Percentiles rank a stretch among this genome's conserved stretches.
These are phyloP conservation scores for Mechanitis mazaeus DNA, from an alignment of 2,888 invertebrate species.

Conservation along the genomic window DNA sequence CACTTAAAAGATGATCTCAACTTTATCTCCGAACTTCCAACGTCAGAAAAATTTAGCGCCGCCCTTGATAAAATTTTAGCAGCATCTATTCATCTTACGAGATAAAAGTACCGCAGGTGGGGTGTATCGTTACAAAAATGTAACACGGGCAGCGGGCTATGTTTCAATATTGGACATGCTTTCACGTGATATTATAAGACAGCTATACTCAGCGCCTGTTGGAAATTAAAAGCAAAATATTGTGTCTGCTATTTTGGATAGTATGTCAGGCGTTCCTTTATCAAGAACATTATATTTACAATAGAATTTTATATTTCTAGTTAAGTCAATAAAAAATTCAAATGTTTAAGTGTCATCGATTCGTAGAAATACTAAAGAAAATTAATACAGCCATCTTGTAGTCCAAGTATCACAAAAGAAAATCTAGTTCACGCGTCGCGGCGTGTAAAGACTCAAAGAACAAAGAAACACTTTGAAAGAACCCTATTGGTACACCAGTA, in stretches of 20 bases:
- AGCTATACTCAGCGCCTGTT: constrained; percentile 1
- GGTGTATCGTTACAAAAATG: constrained; percentile 17
- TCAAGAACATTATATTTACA: background rate
- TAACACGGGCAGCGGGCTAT: constrained; percentile 11
- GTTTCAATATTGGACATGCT: constrained; percentile 17
- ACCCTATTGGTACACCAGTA: background rate
- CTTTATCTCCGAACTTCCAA: constrained; percentile 2
- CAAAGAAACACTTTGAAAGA: constrained; percentile 2
- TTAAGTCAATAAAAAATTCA: background rate
- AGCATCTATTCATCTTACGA: constrained; percentile 14
- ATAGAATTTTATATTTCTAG: background rate
- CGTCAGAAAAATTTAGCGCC: constrained; percentile 5
- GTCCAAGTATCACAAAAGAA: background rate
- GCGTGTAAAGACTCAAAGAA: background rate
- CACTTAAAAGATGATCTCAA: constrained; percentile 6
- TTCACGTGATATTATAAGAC: constrained; percentile 11
- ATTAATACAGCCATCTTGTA: background rate
- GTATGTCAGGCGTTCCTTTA: constrained; percentile 1
- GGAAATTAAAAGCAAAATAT: constrained; percentile 3
- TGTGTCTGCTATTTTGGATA: background rate
- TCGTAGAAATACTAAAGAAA: too few relatives aligned
- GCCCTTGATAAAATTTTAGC: constrained; percentile 17
- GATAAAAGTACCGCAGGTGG: constrained; percentile 15
- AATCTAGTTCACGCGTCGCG: constrained; percentile 2
- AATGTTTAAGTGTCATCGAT: too few relatives aligned